Evolutionary conservation across 2,113 vertebrate genomes (phyloP).

Genomic region (Lampris megalopsis): DNA sequence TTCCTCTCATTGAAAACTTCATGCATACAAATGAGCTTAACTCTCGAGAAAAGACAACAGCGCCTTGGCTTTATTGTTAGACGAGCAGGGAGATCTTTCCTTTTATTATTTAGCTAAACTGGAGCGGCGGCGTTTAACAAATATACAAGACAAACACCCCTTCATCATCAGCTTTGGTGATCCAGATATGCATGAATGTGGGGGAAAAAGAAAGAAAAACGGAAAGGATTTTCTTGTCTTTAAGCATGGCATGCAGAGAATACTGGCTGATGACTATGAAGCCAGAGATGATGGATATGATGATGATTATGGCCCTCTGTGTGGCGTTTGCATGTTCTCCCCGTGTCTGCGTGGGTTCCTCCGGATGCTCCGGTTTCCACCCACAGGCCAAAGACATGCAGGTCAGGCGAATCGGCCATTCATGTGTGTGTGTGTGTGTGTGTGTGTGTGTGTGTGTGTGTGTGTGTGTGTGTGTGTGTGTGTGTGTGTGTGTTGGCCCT

Average conservation of each 20-base stretch:
- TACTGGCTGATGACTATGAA: neutral
- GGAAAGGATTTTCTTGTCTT: neutral
- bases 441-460: too few species aligned
- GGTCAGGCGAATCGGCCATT: too few species aligned
- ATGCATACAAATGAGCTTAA: slow-evolving; percentile 4
- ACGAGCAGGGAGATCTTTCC: neutral
- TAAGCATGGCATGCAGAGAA: neutral
- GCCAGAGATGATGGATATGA: too few species aligned
- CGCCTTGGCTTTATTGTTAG: neutral
- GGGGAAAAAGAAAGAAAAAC: neutral
- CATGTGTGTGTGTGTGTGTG: too few species aligned
- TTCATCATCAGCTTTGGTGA: neutral
- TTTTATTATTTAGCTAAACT: neutral
- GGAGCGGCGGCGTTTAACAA: neutral
- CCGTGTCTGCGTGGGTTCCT: too few species aligned
- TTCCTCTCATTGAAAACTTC: slow-evolving; percentile 5
- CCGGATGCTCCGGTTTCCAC: too few species aligned
- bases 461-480: too few species aligned
- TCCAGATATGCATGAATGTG: neutral
- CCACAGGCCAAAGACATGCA: too few species aligned
- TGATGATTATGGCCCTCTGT: too few species aligned
- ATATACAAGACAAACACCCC: neutral
- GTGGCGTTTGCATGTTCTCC: too few species aligned
- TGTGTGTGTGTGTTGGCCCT: too few species aligned
- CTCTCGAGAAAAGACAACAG: slow-evolving; percentile 2